Evolutionary conservation across 2,888 invertebrate species (phyloP).

Genomic region (Stenodema calcarata): DNA sequence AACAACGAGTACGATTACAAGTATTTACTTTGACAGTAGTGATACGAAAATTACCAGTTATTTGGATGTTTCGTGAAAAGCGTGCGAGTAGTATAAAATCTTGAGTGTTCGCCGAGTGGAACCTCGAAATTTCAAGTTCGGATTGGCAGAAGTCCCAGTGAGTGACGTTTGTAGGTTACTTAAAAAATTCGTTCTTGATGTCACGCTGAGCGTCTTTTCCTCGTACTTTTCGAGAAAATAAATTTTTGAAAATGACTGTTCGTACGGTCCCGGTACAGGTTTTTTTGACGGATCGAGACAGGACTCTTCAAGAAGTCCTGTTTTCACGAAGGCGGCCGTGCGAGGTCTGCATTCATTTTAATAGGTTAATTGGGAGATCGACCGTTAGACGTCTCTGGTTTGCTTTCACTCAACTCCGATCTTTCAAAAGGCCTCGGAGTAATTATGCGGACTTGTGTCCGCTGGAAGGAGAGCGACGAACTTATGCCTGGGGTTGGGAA

Average conservation of each 20-base stretch:
- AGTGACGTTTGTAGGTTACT: too few species aligned
- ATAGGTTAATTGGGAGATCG: slow-evolving; percentile 1
- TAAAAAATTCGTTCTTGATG: neutral
- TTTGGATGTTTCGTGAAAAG: too few species aligned
- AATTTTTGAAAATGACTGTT: neutral
- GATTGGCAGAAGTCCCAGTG: too few species aligned
- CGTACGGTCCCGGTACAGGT: neutral
- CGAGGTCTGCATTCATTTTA: neutral
- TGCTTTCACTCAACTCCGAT: slow-evolving; percentile 11
- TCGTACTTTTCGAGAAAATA: neutral
- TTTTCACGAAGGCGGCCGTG: neutral
- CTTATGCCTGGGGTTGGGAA: neutral
- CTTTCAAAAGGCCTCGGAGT: neutral
- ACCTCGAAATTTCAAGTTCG: too few species aligned
- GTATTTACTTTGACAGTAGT: too few species aligned
- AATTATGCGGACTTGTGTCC: neutral
- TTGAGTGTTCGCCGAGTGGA: too few species aligned
- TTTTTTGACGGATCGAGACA: neutral
- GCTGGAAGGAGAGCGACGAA: neutral
- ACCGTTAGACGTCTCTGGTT: neutral
- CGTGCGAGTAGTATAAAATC: too few species aligned
- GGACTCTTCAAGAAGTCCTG: neutral
- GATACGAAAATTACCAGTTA: too few species aligned
- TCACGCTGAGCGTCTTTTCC: too few species aligned
- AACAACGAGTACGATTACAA: too few species aligned